These are phyloP conservation scores for Camponotus floridanus DNA, from an alignment of 1,140 invertebrate species.

Conservation along the genomic window DNA sequence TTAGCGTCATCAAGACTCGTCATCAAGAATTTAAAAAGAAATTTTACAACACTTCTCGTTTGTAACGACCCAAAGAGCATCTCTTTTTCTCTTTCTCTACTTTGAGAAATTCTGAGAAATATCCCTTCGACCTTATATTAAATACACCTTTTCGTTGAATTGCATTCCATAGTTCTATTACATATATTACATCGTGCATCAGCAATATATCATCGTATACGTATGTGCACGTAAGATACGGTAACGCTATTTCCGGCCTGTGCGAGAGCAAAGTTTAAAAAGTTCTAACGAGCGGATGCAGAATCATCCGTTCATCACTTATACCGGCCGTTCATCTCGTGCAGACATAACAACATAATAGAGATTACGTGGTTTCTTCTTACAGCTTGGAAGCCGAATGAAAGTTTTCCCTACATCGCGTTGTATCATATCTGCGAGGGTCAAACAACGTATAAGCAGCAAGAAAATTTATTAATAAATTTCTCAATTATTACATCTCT, in stretches of 20 bases:
- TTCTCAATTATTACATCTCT: not conserved
- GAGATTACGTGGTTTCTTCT: not conserved
- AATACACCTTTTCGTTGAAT: not conserved
- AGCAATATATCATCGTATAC: not conserved
- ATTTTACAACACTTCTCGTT: not conserved
- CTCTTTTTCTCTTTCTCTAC: too few species aligned
- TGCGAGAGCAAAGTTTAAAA: not conserved
- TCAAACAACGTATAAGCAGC: not conserved
- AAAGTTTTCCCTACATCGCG: not conserved
- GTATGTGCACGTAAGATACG: not conserved
- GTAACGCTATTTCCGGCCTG: not conserved
- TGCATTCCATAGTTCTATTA: not conserved
- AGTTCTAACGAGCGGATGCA: not conserved
- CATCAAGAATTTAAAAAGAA: too few species aligned
- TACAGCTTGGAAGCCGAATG: not conserved
- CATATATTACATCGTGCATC: not conserved
- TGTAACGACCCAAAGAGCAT: not conserved
- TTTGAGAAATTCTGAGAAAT: too few species aligned
- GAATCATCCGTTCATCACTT: not conserved
- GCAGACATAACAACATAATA: conserved; percentile 15
- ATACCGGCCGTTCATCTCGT: conserved; percentile 1
- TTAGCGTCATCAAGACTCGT: too few species aligned
- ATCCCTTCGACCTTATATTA: too few species aligned
- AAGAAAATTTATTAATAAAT: not conserved
- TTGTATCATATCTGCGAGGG: not conserved